Base-by-base conservation (phyloP, 1,140 invertebrate species). In the Drosophila nannoptera region DNA sequence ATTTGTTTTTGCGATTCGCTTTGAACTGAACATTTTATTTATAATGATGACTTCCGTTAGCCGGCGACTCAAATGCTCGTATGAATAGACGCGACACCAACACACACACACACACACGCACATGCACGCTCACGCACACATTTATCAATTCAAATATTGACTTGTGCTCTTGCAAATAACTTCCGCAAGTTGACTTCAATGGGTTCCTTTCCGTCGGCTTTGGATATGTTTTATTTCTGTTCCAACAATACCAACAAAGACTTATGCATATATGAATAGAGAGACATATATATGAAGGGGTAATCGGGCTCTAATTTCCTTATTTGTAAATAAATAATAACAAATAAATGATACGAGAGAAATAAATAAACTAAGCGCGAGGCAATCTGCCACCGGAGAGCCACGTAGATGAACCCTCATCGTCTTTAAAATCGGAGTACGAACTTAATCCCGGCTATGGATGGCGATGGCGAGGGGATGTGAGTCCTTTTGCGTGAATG, bases 1-100 rank as follows among this genome's bases (percentile, higher is more conserved):
- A 75, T 80, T 22, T 80, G 62, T 81, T 81, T 80, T 60, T 62
- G 61, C 69, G 65, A 66, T 81, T 83, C 46, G 59, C 72, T 83
- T 78, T 75, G 72, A 73, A 78, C 65, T 83, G 43, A 75, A 67
- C 50, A 73, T 71, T 83, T 82, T 82, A 82, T 82, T 83, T 82
- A 82, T 82, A 82, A 83, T 83, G 75, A 82, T 82, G 78, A 82
- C 78, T 78, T 82, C 78, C 78, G 78, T 49, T 74, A 40, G 38
- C 52, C 38, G 31, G 33, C 22, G 33, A 46, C 14, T 45, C 54
- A 22, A 22, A 22, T 22, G 12, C 40, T 43, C 40, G 52, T 53
- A 50, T 40, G 42, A 45, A 33, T 45, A 54, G 32, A 67, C 33
- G 55, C 48, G 40, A 66, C 63, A 43, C 16, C 46, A 46, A 42